These are phyloP conservation scores for Phoeniculus purpureus DNA, from an alignment of 2,797 vertebrate species.

Conservation along the genomic window DNA sequence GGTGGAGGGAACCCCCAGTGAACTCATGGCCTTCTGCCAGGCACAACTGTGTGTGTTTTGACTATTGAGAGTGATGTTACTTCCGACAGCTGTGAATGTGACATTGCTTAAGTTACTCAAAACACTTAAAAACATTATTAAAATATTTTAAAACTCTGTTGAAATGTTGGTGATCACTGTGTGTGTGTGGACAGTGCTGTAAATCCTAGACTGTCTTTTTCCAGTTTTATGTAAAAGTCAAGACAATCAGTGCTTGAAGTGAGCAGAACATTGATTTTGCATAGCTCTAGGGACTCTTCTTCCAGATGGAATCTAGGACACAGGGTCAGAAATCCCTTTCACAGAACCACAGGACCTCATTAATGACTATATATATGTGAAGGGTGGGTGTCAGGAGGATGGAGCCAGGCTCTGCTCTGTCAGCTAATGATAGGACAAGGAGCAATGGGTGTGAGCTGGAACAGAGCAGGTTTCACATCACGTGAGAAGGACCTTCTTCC, in stretches of 20 bases:
- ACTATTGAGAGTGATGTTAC: not conserved
- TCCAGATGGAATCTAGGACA: not conserved
- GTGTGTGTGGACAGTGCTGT: not conserved
- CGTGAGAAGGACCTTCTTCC: too few species aligned
- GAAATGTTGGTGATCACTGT: not conserved
- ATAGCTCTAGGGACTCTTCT: not conserved
- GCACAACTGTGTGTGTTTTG: not conserved
- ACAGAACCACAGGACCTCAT: too few species aligned
- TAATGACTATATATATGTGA: too few species aligned
- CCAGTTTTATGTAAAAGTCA: not conserved
- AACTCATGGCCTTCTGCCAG: not conserved
- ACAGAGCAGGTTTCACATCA: too few species aligned
- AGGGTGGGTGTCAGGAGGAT: too few species aligned
- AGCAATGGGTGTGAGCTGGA: too few species aligned
- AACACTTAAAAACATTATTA: too few species aligned
- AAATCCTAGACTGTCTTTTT: not conserved
- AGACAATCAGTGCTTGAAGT: not conserved
- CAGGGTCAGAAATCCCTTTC: not conserved
- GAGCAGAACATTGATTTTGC: not conserved
- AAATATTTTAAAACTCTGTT: not conserved
- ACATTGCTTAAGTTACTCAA: not conserved
- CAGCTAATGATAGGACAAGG: not conserved
- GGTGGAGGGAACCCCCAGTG: rapidly evolving
- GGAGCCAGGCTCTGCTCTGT: too few species aligned
- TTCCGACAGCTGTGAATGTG: not conserved